A percentile compares a stretch with the other conserved stretches of the same genome.
Conservation (phyloP, 2,888 invertebrate genomes). For the Plebejus anna region DNA sequence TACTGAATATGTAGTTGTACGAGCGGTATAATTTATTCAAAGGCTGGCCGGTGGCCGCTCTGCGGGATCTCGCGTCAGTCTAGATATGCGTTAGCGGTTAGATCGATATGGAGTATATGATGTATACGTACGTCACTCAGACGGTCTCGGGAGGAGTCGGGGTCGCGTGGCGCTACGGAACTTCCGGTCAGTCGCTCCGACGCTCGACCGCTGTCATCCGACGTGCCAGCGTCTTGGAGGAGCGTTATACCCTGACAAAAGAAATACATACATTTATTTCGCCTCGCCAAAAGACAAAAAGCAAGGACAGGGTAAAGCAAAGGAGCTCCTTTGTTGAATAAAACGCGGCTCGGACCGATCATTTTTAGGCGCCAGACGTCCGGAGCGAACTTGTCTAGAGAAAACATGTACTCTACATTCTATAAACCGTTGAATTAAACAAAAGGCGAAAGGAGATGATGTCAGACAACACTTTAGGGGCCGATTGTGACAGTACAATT, state of each 20-base stretch:
- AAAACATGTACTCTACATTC: background rate
- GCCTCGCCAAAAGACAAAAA: slow-evolving; percentile 33
- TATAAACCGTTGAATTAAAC: background rate
- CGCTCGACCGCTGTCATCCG: slow-evolving; percentile 91
- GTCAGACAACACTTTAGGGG: background rate
- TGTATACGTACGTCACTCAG: slow-evolving; percentile 89
- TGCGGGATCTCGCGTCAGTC: slow-evolving; percentile 5
- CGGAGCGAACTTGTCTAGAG: background rate
- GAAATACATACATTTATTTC: slow-evolving; percentile 28
- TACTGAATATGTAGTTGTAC: background rate
- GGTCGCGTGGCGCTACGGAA: slow-evolving; percentile 87
- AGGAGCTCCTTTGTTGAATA: background rate
- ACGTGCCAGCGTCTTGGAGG: slow-evolving; percentile 89
- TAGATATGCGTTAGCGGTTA: background rate
- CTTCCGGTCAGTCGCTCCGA: slow-evolving; percentile 89
- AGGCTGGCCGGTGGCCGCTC: background rate
- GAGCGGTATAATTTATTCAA: slow-evolving; percentile 7
- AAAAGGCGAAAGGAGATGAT: background rate
- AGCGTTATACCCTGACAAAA: slow-evolving; percentile 85
- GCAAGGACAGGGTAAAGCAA: background rate
- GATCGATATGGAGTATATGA: background rate
- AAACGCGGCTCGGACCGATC: background rate
- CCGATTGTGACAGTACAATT: background rate
- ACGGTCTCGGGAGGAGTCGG: slow-evolving; percentile 90
- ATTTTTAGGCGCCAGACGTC: background rate